phyloP scores from a whole-genome alignment of 2,888 invertebrate genomes.

The Listrodromus nycthemerus region DNA sequence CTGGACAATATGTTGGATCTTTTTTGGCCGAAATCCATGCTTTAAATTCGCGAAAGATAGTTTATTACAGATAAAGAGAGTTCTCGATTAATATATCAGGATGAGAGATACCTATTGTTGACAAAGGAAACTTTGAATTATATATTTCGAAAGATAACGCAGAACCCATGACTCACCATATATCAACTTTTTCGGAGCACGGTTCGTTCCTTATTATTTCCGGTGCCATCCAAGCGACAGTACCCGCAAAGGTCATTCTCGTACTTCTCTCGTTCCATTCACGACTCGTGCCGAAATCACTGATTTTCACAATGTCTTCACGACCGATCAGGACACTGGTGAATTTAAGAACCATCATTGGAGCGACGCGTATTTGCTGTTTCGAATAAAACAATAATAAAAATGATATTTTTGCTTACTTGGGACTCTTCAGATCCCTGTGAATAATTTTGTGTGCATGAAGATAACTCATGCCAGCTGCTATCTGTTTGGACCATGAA shows the following conservation, averaged over 20 bases:
- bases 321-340: conserved; percentile 93
- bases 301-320: conserved; percentile 95
- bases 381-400: background rate
- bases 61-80: background rate
- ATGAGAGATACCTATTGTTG: background rate
- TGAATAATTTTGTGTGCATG: conserved; percentile 99
- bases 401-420: conserved; percentile 88
- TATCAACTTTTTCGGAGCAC: conserved; percentile 98
- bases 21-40: too few relatives aligned
- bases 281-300: conserved; percentile 98
- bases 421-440: conserved; percentile 99
- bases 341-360: conserved; percentile 4
- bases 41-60: background rate
- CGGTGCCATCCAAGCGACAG: conserved; percentile 99
- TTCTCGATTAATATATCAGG: background rate
- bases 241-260: conserved; percentile 99
- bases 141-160: background rate
- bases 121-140: background rate
- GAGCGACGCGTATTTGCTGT: background rate
- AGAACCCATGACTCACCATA: conserved; percentile 89
- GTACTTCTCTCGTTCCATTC: conserved; percentile 98
- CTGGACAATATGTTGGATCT: background rate
- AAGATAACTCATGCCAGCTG: conserved; percentile 98
- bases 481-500: conserved; percentile 98
- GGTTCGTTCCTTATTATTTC: conserved; percentile 98